Evolutionary conservation across 2,888 invertebrate genomes (phyloP), one percentile per base, ranked within the genome.

Genomic region (Entomobrya proxima): DNA sequence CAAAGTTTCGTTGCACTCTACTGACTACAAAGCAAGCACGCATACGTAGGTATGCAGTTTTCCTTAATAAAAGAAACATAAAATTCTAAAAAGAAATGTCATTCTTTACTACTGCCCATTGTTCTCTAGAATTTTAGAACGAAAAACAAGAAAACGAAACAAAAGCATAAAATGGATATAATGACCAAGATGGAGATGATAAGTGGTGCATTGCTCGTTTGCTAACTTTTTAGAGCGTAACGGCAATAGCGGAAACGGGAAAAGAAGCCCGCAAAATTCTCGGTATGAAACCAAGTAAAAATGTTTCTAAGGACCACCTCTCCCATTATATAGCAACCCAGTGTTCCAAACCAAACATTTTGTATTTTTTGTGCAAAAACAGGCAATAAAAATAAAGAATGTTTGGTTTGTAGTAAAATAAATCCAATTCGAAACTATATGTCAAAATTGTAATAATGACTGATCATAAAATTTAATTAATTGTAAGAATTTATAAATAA

Each of bases 201-300:
- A 64, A 77, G 64, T 40, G 77, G 61, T 77, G 77, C 77, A 64
- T 77, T 77, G 64, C 77, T 77, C 61, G 61, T 77, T 77, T 77
- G 61, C 64, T 64, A 27, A 47, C 47, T 77, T 77, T 77, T 77
- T 27, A 64, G 77, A 77, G 77, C 77, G 61, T 61, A 77, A 77
- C 77, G n/a, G n/a, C n/a, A n/a, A 47, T 15, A 13, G 32, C 30
- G 9, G 18, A 32, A 30, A n/a, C 32, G 55, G 24, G 37, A 37
- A 37, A 37, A 11, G 37, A 37, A 37, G n/a, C n/a, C n/a, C n/a
- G n/a, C n/a, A n/a, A n/a, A n/a, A n/a, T n/a, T n/a, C n/a, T n/a
- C n/a, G n/a, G n/a, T n/a, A n/a, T n/a, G n/a, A n/a, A n/a, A n/a
- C n/a, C n/a, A n/a, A n/a, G n/a, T n/a, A n/a, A n/a, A 15, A 47